phyloP scores from a whole-genome alignment of 2,797 vertebrate species.

The Helicolenus hilgendorfi region DNA sequence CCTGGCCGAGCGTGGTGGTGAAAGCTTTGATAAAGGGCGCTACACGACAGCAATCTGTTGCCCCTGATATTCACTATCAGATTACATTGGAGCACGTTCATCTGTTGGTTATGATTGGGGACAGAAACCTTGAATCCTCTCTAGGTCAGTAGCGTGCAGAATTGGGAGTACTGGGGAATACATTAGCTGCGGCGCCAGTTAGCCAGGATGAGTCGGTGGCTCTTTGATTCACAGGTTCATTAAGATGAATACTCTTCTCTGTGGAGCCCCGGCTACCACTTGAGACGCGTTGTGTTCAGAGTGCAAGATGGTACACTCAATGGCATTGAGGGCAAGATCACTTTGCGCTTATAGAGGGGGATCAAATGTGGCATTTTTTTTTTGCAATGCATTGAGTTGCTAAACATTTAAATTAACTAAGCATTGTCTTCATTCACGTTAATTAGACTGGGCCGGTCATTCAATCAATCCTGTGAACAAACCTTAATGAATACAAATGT shows the following conservation, averaged over 20 bases:
- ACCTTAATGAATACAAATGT: conserved; percentile 81
- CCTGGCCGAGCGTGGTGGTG: conserved; percentile 36
- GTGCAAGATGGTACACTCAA: background rate
- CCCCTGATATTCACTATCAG: conserved; percentile 21
- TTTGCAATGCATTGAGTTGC: conserved; percentile 1
- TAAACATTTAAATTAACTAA: conserved; percentile 47
- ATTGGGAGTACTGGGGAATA: conserved; percentile 24
- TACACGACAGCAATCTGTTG: conserved; percentile 28
- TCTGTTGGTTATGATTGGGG: background rate
- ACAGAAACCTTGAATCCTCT: background rate
- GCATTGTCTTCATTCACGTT: conserved; percentile 47
- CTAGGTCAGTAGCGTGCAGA: background rate
- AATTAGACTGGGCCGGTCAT: conserved; percentile 65
- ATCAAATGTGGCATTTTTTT: background rate
- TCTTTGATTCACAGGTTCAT: conserved; percentile 66
- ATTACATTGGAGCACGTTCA: background rate
- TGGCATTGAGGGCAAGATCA: background rate
- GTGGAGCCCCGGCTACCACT: conserved; percentile 5
- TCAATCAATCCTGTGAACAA: conserved; percentile 70
- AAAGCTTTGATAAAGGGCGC: conserved; percentile 36
- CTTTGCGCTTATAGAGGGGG: background rate
- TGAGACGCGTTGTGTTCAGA: background rate
- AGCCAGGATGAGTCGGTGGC: conserved; percentile 17
- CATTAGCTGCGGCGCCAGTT: background rate
- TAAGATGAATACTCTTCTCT: conserved; percentile 23